These are phyloP conservation scores for Lynx canadensis DNA, from an alignment of 2,113 vertebrate species.

Conservation along the genomic window DNA sequence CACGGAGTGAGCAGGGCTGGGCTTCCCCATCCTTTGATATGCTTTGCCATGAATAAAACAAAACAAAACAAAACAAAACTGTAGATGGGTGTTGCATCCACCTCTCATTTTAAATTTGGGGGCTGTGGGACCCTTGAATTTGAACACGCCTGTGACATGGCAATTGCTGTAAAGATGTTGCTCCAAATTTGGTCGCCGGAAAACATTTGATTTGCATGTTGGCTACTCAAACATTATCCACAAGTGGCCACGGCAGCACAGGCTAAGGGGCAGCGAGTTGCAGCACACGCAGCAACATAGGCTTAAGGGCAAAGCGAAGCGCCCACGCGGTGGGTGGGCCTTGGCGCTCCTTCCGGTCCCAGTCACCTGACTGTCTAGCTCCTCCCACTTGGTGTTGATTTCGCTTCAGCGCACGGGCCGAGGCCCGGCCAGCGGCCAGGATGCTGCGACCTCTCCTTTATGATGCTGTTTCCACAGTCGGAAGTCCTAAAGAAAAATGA, in stretches of 20 bases:
- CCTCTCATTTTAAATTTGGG: background rate
- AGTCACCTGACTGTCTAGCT: background rate
- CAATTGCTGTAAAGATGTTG: background rate
- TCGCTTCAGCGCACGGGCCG: background rate
- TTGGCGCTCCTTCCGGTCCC: background rate
- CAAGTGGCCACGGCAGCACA: background rate
- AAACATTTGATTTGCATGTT: background rate
- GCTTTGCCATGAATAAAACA: constrained; percentile 36
- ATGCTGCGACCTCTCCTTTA: background rate
- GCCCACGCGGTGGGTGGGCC: too few species aligned
- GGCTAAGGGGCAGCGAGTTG: background rate
- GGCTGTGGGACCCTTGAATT: background rate
- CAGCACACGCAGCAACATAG: background rate
- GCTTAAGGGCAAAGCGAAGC: background rate
- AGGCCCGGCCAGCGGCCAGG: background rate
- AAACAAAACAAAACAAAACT: background rate
- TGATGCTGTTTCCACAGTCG: background rate
- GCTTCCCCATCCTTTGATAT: background rate
- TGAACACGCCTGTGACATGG: background rate
- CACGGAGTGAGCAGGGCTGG: background rate
- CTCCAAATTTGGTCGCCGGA: background rate
- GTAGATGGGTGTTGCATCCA: background rate
- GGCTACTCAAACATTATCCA: background rate
- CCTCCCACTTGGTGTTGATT: background rate
- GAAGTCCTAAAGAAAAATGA: background rate